Percentiles rank a stretch among this genome's conserved stretches.
Conservation (phyloP, 2,797 vertebrate genomes). For the Apodemus agrarius region DNA sequence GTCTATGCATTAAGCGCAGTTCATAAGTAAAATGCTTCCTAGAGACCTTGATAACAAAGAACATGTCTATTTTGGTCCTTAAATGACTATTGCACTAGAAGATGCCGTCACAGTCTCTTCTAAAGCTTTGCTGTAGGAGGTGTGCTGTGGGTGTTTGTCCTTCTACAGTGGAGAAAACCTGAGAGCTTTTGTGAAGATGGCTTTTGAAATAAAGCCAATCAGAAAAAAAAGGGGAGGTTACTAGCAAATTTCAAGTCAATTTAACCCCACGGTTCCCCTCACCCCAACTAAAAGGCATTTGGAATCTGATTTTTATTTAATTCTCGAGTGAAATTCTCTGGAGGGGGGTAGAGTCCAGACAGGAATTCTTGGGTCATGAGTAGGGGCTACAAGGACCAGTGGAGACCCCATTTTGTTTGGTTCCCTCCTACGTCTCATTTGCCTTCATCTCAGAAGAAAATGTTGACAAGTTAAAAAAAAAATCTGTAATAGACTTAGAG, state of each 20-base stretch:
- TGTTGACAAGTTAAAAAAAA: not conserved
- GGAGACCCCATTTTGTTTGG: not conserved
- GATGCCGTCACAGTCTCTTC: conserved; percentile 62
- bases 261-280: not conserved
- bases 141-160: conserved; percentile 39
- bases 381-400: not conserved
- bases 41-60: conserved; percentile 70
- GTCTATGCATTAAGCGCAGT: conserved; percentile 70
- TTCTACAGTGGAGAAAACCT: conserved; percentile 48
- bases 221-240: conserved; percentile 8
- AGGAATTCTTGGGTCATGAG: conserved; percentile 38
- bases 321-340: not conserved
- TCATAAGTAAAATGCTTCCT: conserved; percentile 69
- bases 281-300: not conserved
- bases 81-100: conserved; percentile 66
- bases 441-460: not conserved
- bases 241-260: conserved; percentile 35
- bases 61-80: conserved; percentile 72
- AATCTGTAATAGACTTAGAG: not conserved
- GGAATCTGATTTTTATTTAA: conserved; percentile 20
- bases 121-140: conserved; percentile 42
- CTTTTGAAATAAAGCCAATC: conserved; percentile 53
- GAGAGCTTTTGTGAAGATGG: conserved; percentile 35
- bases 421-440: not conserved
- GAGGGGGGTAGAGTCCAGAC: not conserved